Percentiles rank a stretch among this genome's conserved stretches.
Conservation (phyloP, 2,797 vertebrate species). For the Novumbra hubbsi region DNA sequence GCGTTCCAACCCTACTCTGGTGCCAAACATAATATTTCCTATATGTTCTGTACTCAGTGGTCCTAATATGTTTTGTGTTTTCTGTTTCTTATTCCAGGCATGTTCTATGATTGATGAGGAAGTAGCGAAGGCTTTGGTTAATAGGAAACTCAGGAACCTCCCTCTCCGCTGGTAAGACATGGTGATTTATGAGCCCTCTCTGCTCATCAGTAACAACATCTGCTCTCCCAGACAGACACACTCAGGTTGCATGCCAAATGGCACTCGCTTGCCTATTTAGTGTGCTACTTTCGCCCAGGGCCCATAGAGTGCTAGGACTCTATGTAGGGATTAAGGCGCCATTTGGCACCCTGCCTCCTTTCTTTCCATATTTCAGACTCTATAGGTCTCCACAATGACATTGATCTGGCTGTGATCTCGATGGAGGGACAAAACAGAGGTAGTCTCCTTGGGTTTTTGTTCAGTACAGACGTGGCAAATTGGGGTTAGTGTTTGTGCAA, state of each 20-base stretch:
- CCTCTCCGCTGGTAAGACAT: conserved; percentile 72
- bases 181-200: conserved; percentile 58
- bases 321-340: too few species aligned
- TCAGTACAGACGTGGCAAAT: neutral
- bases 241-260: neutral
- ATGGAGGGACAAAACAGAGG: neutral
- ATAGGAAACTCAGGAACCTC: conserved; percentile 66
- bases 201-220: conserved; percentile 42
- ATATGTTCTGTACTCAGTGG: conserved; percentile 23
- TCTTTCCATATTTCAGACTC: conserved; percentile 28
- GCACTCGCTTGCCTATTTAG: neutral
- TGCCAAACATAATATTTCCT: neutral
- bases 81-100: conserved; percentile 64
- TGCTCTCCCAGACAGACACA: conserved; percentile 3
- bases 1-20: neutral
- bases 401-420: conserved; percentile 1
- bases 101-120: conserved; percentile 76
- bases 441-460: neutral
- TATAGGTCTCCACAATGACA: conserved; percentile 4
- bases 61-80: conserved; percentile 56
- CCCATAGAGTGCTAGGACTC: neutral
- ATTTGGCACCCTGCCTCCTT: conserved; percentile 12
- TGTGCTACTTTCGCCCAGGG: neutral
- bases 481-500: neutral
- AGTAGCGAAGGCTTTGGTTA: conserved; percentile 66